Evolutionary conservation across 2,797 vertebrate species (phyloP), one percentile per base, ranked within the genome.

Genomic region (Streptopelia turtur): DNA sequence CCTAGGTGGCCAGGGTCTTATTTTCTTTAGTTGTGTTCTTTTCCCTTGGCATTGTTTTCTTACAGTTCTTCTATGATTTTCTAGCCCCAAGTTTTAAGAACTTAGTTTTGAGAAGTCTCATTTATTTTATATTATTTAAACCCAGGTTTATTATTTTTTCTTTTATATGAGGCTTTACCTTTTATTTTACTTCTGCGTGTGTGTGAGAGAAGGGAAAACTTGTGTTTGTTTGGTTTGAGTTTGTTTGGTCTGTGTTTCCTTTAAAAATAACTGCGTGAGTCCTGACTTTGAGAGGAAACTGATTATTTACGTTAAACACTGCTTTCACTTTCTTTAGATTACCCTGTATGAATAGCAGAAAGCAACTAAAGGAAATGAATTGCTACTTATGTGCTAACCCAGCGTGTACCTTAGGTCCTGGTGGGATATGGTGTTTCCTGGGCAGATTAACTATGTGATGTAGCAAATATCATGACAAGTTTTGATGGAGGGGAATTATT

Each of bases 391-490:
- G 17, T 57, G 2, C 13, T 28, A 43, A 39, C 28, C 30, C 39
- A 2, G 0, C 1, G 2, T 4, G 4, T 24, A n/a, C 21, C 28
- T 69, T 5, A 14, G 28, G 22, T 76, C 63, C 52, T 35, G 64
- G 16, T 23, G 66, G 56, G 30, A 39, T 45, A 12, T 12, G 2
- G 6, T 10, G 18, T 47, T 69, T 82, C 69, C 66, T 55, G n/a
- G 27, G 15, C 22, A 43, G 30, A 9, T 57, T 14, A 30, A 14
- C 37, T 7, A 9, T 30, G 37, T 11, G 37, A 11, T 56, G 5
- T 5, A 52, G 52, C n/a, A 11, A 33, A 20, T 30, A 57, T 8
- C 5, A 3, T 0, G 3, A 5, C 43, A 33, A 17, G 0, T 23
- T 69, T 70, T 11, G 52, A 14, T 59, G 24, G 12, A 41, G 21